Evolutionary conservation across 1,140 invertebrate species (phyloP).

Genomic region (Pantala flavescens): DNA sequence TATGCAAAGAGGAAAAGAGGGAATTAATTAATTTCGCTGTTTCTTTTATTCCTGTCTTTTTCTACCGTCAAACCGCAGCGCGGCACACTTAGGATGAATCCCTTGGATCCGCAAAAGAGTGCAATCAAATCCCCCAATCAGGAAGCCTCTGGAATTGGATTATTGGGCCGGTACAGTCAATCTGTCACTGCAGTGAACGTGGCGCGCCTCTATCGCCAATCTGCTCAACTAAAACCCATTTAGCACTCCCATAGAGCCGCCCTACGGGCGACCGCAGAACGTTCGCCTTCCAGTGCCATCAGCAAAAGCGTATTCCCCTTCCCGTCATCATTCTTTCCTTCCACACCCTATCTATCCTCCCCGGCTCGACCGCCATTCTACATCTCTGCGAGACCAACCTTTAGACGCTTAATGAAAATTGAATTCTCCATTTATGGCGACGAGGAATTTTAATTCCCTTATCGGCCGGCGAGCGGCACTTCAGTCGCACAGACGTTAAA

Average conservation of each 20-base stretch:
- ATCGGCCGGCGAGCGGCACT: not conserved
- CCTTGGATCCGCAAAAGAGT: not conserved
- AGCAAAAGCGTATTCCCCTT: not conserved
- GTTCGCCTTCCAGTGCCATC: not conserved
- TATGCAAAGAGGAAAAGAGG: no score
- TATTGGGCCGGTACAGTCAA: not conserved
- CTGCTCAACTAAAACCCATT: not conserved
- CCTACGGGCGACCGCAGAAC: no score
- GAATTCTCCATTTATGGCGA: constrained; percentile 2
- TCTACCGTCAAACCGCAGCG: no score
- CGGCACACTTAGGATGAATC: no score
- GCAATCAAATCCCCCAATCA: constrained; percentile 2
- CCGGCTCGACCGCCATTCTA: not conserved
- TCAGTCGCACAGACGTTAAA: not conserved
- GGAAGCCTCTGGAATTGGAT: not conserved
- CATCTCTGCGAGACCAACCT: not conserved
- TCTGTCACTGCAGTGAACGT: not conserved
- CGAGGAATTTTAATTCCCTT: constrained; percentile 9
- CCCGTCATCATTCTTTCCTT: not conserved
- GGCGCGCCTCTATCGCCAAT: not conserved
- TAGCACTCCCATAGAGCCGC: not conserved
- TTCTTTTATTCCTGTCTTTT: no score
- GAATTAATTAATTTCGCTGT: no score
- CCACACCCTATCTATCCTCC: not conserved
- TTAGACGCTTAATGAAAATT: not conserved